Percentiles rank a stretch among this genome's conserved stretches.
Evolutionary conservation across 2,113 vertebrate genomes (phyloP).

Genomic region (Elanoides forficatus): DNA sequence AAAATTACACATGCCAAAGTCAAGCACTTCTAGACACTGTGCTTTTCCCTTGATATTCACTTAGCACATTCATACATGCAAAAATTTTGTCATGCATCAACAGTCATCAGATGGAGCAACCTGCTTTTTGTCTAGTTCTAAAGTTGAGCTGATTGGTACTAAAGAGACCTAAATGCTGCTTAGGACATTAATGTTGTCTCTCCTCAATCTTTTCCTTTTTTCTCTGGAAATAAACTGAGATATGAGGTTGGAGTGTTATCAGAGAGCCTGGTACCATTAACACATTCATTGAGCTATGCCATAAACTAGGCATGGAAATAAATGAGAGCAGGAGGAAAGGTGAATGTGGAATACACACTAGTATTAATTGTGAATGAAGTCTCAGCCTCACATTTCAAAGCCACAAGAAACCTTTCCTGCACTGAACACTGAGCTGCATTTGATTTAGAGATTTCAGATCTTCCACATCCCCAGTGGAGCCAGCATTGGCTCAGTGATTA

Average conservation of each 20-base stretch:
- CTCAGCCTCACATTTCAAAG: not conserved
- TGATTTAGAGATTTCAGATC: not conserved
- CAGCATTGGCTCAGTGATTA: not conserved
- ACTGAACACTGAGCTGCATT: not conserved
- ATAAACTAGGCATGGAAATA: not conserved
- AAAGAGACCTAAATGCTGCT: not conserved
- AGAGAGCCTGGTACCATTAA: not conserved
- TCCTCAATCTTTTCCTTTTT: not conserved
- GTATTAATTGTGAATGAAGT: not conserved
- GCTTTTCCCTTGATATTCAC: not conserved
- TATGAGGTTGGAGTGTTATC: not conserved
- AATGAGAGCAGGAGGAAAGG: not conserved
- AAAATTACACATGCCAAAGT: not conserved
- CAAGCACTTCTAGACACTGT: not conserved
- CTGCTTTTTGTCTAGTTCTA: not conserved
- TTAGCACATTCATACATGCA: not conserved
- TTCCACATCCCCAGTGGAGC: not conserved
- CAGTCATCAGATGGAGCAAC: not conserved
- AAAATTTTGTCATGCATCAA: not conserved
- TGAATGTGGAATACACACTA: not conserved
- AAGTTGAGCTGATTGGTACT: not conserved
- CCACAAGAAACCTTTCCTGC: not conserved
- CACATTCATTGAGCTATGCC: not conserved
- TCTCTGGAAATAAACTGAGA: not conserved
- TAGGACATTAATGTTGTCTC: not conserved